Percentiles rank a stretch among this genome's conserved stretches.
Conservation (phyloP, 2,113 vertebrate species). For the Electrona antarctica region DNA sequence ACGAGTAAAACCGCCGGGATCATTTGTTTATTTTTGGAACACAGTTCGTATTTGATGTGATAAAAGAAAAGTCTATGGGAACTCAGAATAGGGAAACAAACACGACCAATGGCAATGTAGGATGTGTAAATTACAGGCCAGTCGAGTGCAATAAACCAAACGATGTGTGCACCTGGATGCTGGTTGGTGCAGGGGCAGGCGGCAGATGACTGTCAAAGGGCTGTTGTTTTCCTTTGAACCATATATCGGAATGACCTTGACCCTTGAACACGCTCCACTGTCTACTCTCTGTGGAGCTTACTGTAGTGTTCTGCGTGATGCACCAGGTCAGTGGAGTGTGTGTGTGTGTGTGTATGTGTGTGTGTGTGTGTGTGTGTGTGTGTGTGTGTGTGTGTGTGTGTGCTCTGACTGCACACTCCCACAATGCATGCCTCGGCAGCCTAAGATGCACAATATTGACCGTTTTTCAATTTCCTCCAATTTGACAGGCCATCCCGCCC, state of each 20-base stretch:
- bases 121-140: too few species aligned
- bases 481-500: constrained; percentile 60
- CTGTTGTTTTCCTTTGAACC: background rate
- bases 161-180: background rate
- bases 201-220: constrained; percentile 6
- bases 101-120: too few species aligned
- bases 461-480: constrained; percentile 67
- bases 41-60: too few species aligned
- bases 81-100: too few species aligned
- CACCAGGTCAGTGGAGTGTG: background rate
- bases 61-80: too few species aligned
- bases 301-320: background rate
- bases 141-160: too few species aligned
- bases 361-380: constrained; percentile 10
- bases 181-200: constrained; percentile 17
- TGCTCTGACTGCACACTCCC: constrained; percentile 9
- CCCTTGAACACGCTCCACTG: constrained; percentile 13
- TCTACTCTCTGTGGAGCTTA: constrained; percentile 4
- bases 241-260: constrained; percentile 29
- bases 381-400: constrained; percentile 1
- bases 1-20: too few species aligned
- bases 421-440: constrained; percentile 25
- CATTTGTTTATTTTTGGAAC: too few species aligned
- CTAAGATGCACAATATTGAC: constrained; percentile 44
- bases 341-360: constrained; percentile 13